These are phyloP conservation scores for Drosophila navojoa DNA, from an alignment of 1,140 invertebrate genomes.

Conservation along the genomic window DNA sequence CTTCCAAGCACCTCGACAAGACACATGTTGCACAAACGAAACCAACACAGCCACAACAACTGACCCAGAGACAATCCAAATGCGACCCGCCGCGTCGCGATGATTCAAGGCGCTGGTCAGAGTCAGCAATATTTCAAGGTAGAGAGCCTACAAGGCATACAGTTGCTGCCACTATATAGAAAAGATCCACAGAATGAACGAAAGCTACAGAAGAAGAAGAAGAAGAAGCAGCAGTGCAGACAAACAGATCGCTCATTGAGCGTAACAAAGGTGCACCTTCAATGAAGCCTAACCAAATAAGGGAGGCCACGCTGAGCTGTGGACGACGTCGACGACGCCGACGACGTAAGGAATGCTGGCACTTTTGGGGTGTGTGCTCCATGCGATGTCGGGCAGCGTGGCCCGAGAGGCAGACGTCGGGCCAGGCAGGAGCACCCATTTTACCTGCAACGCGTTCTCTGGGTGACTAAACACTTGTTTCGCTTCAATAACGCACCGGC, in stretches of 20 bases:
- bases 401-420: neutral
- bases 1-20: neutral
- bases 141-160: slow-evolving; percentile 24
- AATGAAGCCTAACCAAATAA: slow-evolving; percentile 84
- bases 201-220: too few species aligned
- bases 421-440: slow-evolving; percentile 61
- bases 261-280: slow-evolving; percentile 84
- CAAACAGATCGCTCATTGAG: slow-evolving; percentile 77
- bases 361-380: slow-evolving; percentile 77
- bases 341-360: slow-evolving; percentile 49
- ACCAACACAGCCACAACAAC: slow-evolving; percentile 26
- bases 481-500: slow-evolving; percentile 83
- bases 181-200: slow-evolving; percentile 5
- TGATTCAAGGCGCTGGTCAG: slow-evolving; percentile 51
- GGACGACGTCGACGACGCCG: slow-evolving; percentile 12
- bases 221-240: neutral
- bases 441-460: slow-evolving; percentile 74
- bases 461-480: slow-evolving; percentile 84
- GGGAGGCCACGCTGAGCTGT: slow-evolving; percentile 55
- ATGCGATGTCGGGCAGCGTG: slow-evolving; percentile 10
- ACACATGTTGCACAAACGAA: slow-evolving; percentile 46
- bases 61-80: slow-evolving; percentile 44
- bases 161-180: neutral
- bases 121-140: slow-evolving; percentile 14
- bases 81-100: slow-evolving; percentile 28